phyloP scores from a whole-genome alignment of 2,888 invertebrate genomes.

The Nomada ruficornis region DNA sequence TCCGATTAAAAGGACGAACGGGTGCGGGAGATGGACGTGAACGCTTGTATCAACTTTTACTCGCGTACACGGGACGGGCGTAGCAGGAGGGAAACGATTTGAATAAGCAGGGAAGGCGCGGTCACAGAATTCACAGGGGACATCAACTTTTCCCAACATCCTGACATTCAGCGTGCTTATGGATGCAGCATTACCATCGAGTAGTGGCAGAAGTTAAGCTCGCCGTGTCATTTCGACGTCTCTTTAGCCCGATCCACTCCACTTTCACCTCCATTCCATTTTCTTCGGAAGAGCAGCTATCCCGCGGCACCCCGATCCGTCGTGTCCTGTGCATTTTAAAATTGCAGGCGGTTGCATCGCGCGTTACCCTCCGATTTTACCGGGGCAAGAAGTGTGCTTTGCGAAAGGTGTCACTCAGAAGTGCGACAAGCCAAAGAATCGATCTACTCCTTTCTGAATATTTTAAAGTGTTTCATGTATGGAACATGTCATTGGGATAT shows the following conservation, averaged over 20 bases:
- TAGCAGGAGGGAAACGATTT: constrained; percentile 68
- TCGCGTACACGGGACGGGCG: neutral
- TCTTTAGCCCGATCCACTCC: constrained; percentile 72
- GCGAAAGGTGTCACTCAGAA: constrained; percentile 7
- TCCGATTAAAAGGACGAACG: constrained; percentile 30
- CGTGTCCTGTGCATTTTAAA: constrained; percentile 61
- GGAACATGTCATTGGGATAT: too few relatives aligned
- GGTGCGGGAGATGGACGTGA: constrained; percentile 1
- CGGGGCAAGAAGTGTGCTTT: neutral
- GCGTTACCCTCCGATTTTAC: too few relatives aligned
- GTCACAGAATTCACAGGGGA: constrained; percentile 75
- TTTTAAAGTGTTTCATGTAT: too few relatives aligned
- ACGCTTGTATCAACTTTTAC: neutral
- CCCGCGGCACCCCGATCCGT: constrained; percentile 27
- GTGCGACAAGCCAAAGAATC: too few relatives aligned
- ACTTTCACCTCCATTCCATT: constrained; percentile 39
- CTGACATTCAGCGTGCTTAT: constrained; percentile 74
- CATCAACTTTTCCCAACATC: constrained; percentile 75
- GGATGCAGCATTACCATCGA: constrained; percentile 78
- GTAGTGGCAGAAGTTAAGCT: constrained; percentile 79
- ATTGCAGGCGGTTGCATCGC: constrained; percentile 53
- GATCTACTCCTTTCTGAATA: too few relatives aligned
- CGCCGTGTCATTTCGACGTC: constrained; percentile 80
- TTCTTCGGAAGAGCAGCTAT: constrained; percentile 33
- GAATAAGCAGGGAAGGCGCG: constrained; percentile 73